Base-by-base conservation (phyloP, 1,140 invertebrate genomes). In the Chymomyza costata region DNA sequence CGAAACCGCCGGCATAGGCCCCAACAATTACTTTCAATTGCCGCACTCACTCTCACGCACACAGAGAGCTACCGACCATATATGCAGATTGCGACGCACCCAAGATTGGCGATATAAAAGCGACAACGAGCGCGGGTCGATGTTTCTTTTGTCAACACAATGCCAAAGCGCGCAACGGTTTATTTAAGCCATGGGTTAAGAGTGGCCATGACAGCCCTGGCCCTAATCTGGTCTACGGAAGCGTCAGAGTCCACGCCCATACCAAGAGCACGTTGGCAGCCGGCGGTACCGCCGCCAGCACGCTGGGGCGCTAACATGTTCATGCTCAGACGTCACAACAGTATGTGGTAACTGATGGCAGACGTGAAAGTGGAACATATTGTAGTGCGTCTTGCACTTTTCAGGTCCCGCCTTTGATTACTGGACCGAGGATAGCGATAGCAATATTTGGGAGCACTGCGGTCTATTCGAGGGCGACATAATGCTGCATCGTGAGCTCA, bases 361-460 rank as follows among this genome's bases (percentile, higher is more conserved):
- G 11, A 30, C 13, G 6, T 32, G 18, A 3, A 35, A 13, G 15
- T 15, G 3, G n/a, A 30, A 35, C 11, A 10, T 1, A 7, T 40
- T 30, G 32, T 31, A 11, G 11, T 13, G n/a, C 1, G 14, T 21
- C 19, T 8, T 16, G 86, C 19, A 21, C 1, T 88, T n/a, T 85
- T 0, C 34, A 88, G 88, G 90, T 3, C 83, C 86, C 5, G 87
- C 86, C 6, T 85, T 93, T 2, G 87, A 89, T 0, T 80, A 84
- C 2, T 93, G 91, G 91, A 87, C 87, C 14, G 82, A 86, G 6
- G 86, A 89, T 28, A 87, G 83, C 1, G 86, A 87, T 1, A 84
- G 88, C n/a, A 93, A 93, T 65, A 91, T 88, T 15, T 90, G 89
- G 89, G 89, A 90, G 64, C 69, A 89, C 17, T 88, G 88, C 65